Conservation (phyloP, 2,888 invertebrate species). For the Lycophotia porphyrea region DNA sequence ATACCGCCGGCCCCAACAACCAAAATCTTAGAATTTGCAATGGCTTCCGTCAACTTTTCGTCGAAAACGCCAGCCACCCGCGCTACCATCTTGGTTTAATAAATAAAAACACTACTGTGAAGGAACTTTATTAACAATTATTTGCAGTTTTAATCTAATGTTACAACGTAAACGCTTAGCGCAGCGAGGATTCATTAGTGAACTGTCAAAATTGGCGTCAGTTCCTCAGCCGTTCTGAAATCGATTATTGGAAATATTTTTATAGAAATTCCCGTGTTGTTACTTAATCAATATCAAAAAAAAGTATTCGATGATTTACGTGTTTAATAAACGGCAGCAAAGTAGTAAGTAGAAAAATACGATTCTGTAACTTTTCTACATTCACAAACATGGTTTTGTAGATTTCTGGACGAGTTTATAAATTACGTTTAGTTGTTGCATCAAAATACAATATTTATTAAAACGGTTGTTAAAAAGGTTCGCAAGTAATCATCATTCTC, state of each 20-base stretch:
- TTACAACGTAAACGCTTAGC: constrained; percentile 68
- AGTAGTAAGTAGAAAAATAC: neutral
- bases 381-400: no score
- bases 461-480: neutral
- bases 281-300: neutral
- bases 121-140: constrained; percentile 60
- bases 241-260: neutral
- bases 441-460: neutral
- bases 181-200: constrained; percentile 66
- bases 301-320: neutral
- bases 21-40: constrained; percentile 93
- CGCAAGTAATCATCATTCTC: neutral
- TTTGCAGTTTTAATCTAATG: constrained; percentile 62
- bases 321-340: neutral
- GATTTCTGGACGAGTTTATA: constrained; percentile 13
- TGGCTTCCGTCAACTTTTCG: constrained; percentile 91
- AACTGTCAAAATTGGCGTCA: constrained; percentile 83
- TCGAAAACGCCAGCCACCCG: constrained; percentile 92
- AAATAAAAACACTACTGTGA: constrained; percentile 54
- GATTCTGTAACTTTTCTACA: no score
- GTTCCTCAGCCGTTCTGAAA: constrained; percentile 67
- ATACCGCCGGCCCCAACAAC: constrained; percentile 99
- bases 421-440: constrained; percentile 40
- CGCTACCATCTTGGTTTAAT: constrained; percentile 91
- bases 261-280: neutral